phyloP scores from a whole-genome alignment of 2,888 invertebrate species.

The Noctua janthina region DNA sequence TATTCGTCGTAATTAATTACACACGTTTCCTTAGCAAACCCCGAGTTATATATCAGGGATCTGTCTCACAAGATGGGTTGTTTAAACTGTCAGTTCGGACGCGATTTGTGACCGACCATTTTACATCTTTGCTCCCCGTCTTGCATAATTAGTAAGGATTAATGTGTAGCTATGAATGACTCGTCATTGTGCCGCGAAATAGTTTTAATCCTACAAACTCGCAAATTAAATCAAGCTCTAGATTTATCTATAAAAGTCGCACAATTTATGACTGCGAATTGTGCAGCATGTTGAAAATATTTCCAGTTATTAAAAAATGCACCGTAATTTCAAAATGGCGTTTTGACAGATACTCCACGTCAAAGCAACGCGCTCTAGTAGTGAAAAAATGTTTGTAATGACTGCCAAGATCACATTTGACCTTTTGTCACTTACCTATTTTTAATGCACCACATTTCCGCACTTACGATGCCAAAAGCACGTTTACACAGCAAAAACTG shows the following conservation, averaged over 20 bases:
- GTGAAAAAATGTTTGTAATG: constrained; percentile 49
- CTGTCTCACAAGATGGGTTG: constrained; percentile 88
- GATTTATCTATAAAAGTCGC: constrained; percentile 62
- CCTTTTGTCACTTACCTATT: constrained; percentile 66
- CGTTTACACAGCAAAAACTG: constrained; percentile 45
- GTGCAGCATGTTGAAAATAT: constrained; percentile 46
- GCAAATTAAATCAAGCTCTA: constrained; percentile 64
- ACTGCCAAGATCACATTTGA: constrained; percentile 66
- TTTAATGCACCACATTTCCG: constrained; percentile 66
- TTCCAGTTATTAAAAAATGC: constrained; percentile 54
- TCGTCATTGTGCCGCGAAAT: constrained; percentile 83
- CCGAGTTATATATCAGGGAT: constrained; percentile 86
- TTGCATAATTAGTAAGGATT: constrained; percentile 89
- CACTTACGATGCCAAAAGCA: constrained; percentile 58
- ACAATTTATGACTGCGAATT: constrained; percentile 56
- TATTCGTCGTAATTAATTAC: constrained; percentile 88
- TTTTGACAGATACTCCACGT: constrained; percentile 56
- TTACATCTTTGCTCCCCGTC: constrained; percentile 88
- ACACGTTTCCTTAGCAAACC: constrained; percentile 84
- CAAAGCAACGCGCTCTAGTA: constrained; percentile 41
- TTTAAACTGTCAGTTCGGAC: constrained; percentile 88
- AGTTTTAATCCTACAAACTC: constrained; percentile 76
- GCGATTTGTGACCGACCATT: constrained; percentile 89
- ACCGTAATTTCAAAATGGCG: constrained; percentile 39
- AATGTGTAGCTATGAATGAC: constrained; percentile 87